Percentiles rank a stretch among this genome's conserved stretches.
Evolutionary conservation across 2,888 invertebrate species (phyloP).

Genomic region (Keiferia lycopersicella): DNA sequence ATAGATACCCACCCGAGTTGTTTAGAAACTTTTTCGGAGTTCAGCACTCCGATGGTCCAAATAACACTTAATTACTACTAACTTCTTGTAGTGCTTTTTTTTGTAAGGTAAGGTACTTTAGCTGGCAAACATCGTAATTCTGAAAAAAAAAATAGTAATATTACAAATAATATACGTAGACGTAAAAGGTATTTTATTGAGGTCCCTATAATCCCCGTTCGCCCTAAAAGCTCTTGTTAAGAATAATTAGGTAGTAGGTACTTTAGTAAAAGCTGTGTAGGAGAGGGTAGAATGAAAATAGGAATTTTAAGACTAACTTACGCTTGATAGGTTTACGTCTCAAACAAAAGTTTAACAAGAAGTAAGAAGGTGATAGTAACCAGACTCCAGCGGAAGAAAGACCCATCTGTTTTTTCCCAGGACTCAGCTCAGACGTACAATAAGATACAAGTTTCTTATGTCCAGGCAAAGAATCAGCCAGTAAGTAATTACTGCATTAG

Average conservation of each 20-base stretch:
- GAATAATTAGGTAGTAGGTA: too few species aligned
- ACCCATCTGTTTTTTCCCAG: conserved; percentile 43
- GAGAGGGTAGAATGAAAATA: too few species aligned
- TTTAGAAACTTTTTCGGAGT: conserved; percentile 35
- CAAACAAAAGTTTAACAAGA: conserved; percentile 28
- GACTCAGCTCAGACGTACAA: conserved; percentile 17
- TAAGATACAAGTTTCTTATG: background rate
- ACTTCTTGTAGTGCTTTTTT: too few species aligned
- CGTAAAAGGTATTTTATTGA: too few species aligned
- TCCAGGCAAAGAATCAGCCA: background rate
- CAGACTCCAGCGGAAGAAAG: conserved; percentile 39
- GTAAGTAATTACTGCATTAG: conserved; percentile 1
- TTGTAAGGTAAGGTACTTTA: too few species aligned
- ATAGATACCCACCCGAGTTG: conserved; percentile 12
- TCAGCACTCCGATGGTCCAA: conserved; percentile 14
- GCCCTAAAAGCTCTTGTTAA: too few species aligned
- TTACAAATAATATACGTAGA: too few species aligned
- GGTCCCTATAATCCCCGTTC: too few species aligned
- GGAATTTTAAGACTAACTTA: background rate
- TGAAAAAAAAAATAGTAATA: too few species aligned
- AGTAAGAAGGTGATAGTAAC: conserved; percentile 37
- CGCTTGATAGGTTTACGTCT: conserved; percentile 24
- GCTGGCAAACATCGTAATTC: too few species aligned
- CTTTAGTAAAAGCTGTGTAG: too few species aligned
- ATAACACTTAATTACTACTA: background rate